Base-by-base conservation (phyloP, 2,113 vertebrate genomes). In the Ptyas mucosa region DNA sequence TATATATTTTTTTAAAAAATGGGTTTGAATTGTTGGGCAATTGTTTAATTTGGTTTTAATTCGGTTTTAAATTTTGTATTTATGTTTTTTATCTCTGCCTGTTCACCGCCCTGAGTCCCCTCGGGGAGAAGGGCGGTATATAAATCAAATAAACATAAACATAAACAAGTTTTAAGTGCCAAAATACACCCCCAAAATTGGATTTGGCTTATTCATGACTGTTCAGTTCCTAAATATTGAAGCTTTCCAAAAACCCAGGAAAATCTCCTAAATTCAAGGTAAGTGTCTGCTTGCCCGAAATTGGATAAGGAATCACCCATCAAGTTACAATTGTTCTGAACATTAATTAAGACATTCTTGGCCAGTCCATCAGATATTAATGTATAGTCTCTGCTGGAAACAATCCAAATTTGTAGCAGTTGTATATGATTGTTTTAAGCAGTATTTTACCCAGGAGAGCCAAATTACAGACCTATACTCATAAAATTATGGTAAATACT, bases 401-500 rank as follows among this genome's bases (percentile, higher is more conserved):
- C 26, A 55, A 5, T 8, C 57, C 43, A 43, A n/a, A 52, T 58
- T 58, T 89, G 12, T 24, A 88, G 20, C 61, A 57, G 21, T 93
- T 93, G 34, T 85, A 81, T 85, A 54, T 58, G 21, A 91, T 89
- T 23, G 81, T 12, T 43, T 10, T 81, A 49, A 53, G 51, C 14
- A 85, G 24, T 1, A 29, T 88, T 43, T 81, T 8, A 23, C 64
- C 53, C 14, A 20, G 57, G 64, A 88, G 58, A 88, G 43, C 29
- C 85, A 88, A 85, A 54, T 88, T 89, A 89, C 52, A 91, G 91
- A 91, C 87, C 49, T 52, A 34, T 53, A 34, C 55, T 90, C 64
- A 69, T 93, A 87, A 69, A 90, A 75, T 54, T 49, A 51, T 58
- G 39, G 81, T 26, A 26, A 64, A 58, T 24, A 52, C 81, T 26